A percentile compares a stretch with the other conserved stretches of the same genome.
phyloP scores from a whole-genome alignment of 2,113 vertebrate genomes.

The Peromyscus maniculatus region DNA sequence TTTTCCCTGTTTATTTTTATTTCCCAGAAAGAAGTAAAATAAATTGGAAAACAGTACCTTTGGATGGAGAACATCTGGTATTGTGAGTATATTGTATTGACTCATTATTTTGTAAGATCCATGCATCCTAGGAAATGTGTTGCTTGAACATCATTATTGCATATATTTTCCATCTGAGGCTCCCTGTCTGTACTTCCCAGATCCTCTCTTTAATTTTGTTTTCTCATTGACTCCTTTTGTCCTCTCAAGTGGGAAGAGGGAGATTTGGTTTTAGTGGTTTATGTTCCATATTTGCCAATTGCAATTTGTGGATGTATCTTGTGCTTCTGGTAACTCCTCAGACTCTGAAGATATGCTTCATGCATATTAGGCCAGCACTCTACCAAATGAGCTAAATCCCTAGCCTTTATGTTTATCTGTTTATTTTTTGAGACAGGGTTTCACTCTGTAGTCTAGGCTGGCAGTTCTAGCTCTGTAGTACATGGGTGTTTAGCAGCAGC shows the following conservation, averaged over 20 bases:
- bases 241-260: background rate
- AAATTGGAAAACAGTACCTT: background rate
- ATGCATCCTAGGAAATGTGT: background rate
- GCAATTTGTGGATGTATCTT: background rate
- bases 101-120: background rate
- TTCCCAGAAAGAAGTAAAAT: background rate
- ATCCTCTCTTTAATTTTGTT: background rate
- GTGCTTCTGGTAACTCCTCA: background rate
- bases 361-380: too few relatives aligned
- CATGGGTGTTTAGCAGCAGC: background rate
- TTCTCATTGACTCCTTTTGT: background rate
- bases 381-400: too few relatives aligned
- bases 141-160: background rate
- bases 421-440: too few relatives aligned
- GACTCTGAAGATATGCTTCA: background rate
- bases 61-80: background rate
- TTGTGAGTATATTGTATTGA: background rate
- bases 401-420: too few relatives aligned
- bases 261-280: background rate
- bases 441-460: too few relatives aligned
- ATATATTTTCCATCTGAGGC: background rate
- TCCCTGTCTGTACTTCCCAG: background rate
- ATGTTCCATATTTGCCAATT: background rate
- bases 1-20: background rate
- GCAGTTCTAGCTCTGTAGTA: background rate